phyloP scores from a whole-genome alignment of 2,888 invertebrate genomes.

The Apodemia mormo region DNA sequence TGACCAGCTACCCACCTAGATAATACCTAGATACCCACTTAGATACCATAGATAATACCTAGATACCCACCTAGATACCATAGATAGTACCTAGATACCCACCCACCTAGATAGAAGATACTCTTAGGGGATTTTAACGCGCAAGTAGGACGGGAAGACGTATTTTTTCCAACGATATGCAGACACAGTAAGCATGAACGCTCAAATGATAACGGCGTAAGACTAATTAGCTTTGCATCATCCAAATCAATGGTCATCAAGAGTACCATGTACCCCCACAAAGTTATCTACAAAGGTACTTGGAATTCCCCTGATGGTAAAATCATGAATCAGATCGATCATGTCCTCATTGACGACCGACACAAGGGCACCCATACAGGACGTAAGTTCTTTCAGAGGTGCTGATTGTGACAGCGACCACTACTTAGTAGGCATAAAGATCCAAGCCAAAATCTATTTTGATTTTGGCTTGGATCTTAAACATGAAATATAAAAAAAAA shows the following conservation, averaged over 20 bases:
- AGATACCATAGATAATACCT: too few species aligned
- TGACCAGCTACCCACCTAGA: too few species aligned
- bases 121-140: neutral
- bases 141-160: neutral
- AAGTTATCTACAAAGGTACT: conserved; percentile 5
- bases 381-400: too few species aligned
- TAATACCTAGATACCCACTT: too few species aligned
- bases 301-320: neutral
- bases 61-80: neutral
- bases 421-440: too few species aligned
- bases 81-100: neutral
- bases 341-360: neutral
- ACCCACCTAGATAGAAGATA: neutral
- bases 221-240: conserved; percentile 28
- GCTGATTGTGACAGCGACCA: too few species aligned
- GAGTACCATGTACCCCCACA: conserved; percentile 28
- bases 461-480: too few species aligned
- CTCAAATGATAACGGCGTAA: conserved; percentile 11
- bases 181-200: neutral
- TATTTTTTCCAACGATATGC: conserved; percentile 11
- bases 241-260: conserved; percentile 23
- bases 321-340: conserved; percentile 1
- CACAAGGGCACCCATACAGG: too few species aligned
- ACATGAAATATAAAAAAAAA: too few species aligned
- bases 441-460: too few species aligned